Conservation (phyloP, 2,113 vertebrate genomes). For the Charina bottae region DNA sequence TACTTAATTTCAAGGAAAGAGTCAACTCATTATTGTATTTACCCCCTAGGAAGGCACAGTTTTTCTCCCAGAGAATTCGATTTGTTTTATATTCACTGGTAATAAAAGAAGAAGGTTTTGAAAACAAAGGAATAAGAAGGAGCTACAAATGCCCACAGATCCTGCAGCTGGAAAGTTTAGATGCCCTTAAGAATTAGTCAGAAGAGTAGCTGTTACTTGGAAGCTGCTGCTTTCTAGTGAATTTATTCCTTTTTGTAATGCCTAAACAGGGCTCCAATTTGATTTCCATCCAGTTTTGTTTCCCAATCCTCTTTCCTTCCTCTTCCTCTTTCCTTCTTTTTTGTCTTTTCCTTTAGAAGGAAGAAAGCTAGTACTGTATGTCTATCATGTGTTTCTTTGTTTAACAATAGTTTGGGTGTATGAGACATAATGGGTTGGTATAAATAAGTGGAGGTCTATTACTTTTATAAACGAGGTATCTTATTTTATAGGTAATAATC, state of each 20-base stretch:
- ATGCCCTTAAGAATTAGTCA: neutral
- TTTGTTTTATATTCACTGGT: neutral
- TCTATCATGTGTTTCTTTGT: neutral
- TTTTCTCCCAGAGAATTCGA: neutral
- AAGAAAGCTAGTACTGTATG: neutral
- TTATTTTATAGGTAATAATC: too few species aligned
- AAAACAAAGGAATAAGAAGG: neutral
- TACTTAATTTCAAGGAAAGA: neutral
- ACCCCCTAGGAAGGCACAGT: neutral
- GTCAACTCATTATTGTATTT: neutral
- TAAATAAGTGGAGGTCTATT: neutral
- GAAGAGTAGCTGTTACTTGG: neutral
- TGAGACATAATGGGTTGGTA: neutral
- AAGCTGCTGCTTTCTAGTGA: neutral
- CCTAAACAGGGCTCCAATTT: neutral
- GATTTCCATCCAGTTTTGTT: neutral
- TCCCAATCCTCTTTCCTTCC: neutral
- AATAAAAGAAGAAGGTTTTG: neutral
- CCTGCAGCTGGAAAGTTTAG: neutral
- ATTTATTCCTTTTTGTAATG: neutral
- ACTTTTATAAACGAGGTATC: too few species aligned
- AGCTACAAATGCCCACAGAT: neutral
- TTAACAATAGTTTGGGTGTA: neutral
- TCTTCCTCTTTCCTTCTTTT: neutral
- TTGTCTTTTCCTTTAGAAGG: neutral